Conservation (phyloP, 1,140 invertebrate species). For the Andricus grossulariae region DNA sequence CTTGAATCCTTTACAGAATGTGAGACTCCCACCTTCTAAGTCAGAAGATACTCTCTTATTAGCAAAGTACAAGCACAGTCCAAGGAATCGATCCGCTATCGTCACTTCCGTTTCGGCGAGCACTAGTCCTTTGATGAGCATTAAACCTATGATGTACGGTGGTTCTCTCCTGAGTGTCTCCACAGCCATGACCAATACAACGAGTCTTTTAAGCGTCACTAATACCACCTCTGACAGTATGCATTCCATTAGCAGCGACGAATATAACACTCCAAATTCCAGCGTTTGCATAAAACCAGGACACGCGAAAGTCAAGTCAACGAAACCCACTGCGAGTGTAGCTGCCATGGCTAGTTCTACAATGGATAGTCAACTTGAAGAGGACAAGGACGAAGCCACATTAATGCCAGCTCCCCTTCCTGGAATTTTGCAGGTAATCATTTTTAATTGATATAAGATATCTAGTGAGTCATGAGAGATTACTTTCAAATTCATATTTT, state of each 20-base stretch:
- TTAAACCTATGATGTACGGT: conserved; percentile 77
- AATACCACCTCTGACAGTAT: conserved; percentile 74
- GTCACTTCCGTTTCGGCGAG: conserved; percentile 79
- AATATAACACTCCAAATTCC: conserved; percentile 59
- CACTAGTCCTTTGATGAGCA: conserved; percentile 81
- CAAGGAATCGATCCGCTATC: conserved; percentile 75
- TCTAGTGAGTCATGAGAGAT: too few relatives aligned
- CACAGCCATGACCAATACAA: conserved; percentile 73
- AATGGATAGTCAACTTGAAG: conserved; percentile 57
- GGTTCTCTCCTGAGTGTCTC: conserved; percentile 67
- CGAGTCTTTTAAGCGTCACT: conserved; percentile 78
- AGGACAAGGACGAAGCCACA: conserved; percentile 67
- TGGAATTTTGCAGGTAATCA: conserved; percentile 80
- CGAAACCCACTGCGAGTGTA: conserved; percentile 69
- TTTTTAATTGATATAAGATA: background rate
- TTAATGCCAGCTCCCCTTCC: conserved; percentile 71
- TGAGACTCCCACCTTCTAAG: conserved; percentile 82
- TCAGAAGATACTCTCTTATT: conserved; percentile 85
- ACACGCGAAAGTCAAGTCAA: conserved; percentile 53
- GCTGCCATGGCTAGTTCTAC: conserved; percentile 64
- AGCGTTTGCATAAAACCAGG: conserved; percentile 49
- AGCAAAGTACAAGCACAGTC: conserved; percentile 77
- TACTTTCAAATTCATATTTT: background rate
- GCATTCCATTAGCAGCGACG: conserved; percentile 79
- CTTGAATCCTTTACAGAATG: conserved; percentile 56